A percentile compares a stretch with the other conserved stretches of the same genome.
These are phyloP conservation scores for Grallaria varia DNA, from an alignment of 2,113 vertebrate genomes.

Conservation along the genomic window DNA sequence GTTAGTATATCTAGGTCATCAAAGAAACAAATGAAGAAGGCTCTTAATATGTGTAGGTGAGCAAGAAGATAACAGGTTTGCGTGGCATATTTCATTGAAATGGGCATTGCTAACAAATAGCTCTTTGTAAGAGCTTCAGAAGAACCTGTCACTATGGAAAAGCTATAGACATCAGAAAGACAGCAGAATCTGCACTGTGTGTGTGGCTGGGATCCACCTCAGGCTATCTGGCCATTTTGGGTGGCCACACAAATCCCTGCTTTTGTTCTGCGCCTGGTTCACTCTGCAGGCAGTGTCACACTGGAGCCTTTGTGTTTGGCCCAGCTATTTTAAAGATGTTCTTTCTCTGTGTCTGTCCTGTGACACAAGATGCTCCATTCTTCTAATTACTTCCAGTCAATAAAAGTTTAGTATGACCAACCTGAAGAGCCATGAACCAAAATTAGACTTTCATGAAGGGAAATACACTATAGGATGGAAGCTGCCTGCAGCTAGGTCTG, in stretches of 20 bases:
- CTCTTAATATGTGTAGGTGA: not conserved
- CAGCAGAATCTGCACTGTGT: not conserved
- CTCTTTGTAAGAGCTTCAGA: constrained; percentile 24
- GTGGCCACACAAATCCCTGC: not conserved
- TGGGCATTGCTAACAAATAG: not conserved
- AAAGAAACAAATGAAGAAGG: not conserved
- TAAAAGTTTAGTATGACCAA: not conserved
- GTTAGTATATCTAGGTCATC: not conserved
- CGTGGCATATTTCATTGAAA: not conserved
- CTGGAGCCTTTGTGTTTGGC: not conserved
- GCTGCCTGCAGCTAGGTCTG: not conserved
- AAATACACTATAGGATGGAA: not conserved
- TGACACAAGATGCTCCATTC: not conserved
- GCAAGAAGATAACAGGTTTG: not conserved
- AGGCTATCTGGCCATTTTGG: not conserved
- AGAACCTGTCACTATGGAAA: not conserved
- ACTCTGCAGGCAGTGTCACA: not conserved
- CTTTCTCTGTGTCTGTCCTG: not conserved
- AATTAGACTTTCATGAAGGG: not conserved
- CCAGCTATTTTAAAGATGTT: not conserved
- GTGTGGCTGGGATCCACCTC: not conserved
- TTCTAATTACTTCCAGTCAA: not conserved
- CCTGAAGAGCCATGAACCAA: not conserved
- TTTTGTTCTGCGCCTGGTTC: not conserved
- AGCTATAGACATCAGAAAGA: not conserved